Evolutionary conservation across 2,888 invertebrate species (phyloP), one percentile per base, ranked within the genome.

Genomic region (Machimus rusticus): DNA sequence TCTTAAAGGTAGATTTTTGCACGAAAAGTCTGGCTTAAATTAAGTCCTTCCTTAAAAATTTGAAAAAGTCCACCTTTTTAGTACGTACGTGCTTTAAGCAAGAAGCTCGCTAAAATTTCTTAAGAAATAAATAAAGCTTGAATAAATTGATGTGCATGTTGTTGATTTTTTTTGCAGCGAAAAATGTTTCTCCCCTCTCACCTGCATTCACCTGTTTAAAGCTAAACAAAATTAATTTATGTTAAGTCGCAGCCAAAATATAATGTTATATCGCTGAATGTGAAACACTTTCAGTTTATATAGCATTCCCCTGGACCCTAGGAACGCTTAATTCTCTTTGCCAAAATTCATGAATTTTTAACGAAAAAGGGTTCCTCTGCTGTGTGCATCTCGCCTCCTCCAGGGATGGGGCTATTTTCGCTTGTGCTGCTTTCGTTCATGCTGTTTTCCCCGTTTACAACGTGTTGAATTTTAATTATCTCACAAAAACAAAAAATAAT

Each of bases 321-420:
- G 76, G 34, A 76, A n/a, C 37, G 76, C 76, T 76, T 76, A 76
- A 76, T 76, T 76, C 76, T 76, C 34, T 76, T 76, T 76, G 76
- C 76, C 76, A 37, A 34, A 46, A 76, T 37, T 76, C 76, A 76
- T 76, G 76, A 76, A 76, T 76, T 76, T 76, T 76, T 76, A 76
- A 76, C 76, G 34, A 76, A 76, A 76, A 76, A 76, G 16, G 76
- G 76, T 16, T 28, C 34, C 34, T 76, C n/a, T 34, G 8, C 76
- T 76, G 76, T 76, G 76, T 76, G 76, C 66, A 66, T 76, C n/a
- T 76, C 19, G 14, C 37, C 76, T 76, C 76, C 76, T 37, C 76
- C n/a, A 37, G 76, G 37, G 16, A 34, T 76, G 76, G 28, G 66
- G 19, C 66, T 76, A 76, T 37, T 76, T 74, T 74, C 2, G 31